A percentile compares a stretch with the other conserved stretches of the same genome.
Conservation (phyloP, 1,140 invertebrate genomes). For the Centruroides sculpturatus region DNA sequence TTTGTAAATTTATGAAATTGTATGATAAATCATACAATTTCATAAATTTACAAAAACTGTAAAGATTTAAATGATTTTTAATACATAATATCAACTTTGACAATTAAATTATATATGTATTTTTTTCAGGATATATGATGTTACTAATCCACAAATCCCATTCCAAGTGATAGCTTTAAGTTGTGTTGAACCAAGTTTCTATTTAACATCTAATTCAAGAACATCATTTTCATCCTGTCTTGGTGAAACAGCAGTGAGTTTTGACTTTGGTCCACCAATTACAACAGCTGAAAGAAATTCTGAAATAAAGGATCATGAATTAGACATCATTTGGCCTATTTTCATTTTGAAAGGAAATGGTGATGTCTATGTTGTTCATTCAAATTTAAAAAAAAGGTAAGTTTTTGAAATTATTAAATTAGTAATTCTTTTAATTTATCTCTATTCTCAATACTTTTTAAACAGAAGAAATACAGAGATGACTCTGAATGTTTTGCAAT, state of each 20-base stretch:
- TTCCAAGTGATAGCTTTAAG: constrained; percentile 24
- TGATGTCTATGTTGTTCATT: constrained; percentile 40
- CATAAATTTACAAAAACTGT: too few species aligned
- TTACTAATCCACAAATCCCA: constrained; percentile 25
- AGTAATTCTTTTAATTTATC: too few species aligned
- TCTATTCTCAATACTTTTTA: too few species aligned
- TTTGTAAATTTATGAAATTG: too few species aligned
- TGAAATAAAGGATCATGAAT: background rate
- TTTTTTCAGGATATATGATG: constrained; percentile 22
- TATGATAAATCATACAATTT: too few species aligned
- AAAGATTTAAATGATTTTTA: too few species aligned
- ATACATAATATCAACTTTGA: too few species aligned
- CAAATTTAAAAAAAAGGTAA: too few species aligned
- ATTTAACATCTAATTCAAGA: constrained; percentile 8
- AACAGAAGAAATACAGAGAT: too few species aligned
- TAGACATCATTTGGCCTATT: constrained; percentile 47
- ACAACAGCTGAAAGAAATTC: background rate
- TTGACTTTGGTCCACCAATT: constrained; percentile 55
- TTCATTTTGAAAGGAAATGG: constrained; percentile 68
- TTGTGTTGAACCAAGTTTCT: constrained; percentile 1
- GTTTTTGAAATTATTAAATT: too few species aligned
- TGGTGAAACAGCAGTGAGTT: constrained; percentile 66
- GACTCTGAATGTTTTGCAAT: too few species aligned
- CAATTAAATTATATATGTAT: too few species aligned
- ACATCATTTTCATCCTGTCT: constrained; percentile 36